Evolutionary conservation across 1,140 invertebrate genomes (phyloP).

Genomic region (Meloidogyne exigua): DNA sequence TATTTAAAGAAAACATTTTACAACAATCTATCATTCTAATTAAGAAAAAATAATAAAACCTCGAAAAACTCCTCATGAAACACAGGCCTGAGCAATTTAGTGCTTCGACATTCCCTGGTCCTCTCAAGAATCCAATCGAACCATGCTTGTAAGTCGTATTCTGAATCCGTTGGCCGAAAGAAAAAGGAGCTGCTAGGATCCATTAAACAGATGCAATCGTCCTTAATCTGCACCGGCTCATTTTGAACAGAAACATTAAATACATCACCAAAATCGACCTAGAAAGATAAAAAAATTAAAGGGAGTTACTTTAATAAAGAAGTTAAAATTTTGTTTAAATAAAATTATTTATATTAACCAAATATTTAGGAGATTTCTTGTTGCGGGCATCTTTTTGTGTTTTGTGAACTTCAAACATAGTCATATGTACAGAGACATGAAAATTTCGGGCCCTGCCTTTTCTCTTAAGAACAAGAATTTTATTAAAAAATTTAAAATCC

Average conservation of each 20-base stretch:
- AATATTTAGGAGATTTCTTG: constrained; percentile 27
- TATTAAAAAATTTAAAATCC: background rate
- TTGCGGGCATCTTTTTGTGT: constrained; percentile 29
- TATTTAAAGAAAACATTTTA: background rate
- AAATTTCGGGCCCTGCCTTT: constrained; percentile 25
- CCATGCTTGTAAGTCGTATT: constrained; percentile 31
- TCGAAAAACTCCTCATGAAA: constrained; percentile 40
- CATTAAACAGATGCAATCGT: constrained; percentile 34
- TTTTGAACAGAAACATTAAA: constrained; percentile 12
- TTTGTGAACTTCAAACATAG: constrained; percentile 35
- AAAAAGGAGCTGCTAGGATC: constrained; percentile 28
- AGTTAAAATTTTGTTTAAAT: no score
- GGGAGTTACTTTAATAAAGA: no score
- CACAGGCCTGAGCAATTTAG: constrained; percentile 29
- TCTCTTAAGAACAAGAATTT: constrained; percentile 4
- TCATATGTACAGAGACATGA: constrained; percentile 19
- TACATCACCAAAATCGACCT: background rate
- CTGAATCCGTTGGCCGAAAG: constrained; percentile 32
- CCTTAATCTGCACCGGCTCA: constrained; percentile 36
- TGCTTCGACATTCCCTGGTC: constrained; percentile 29
- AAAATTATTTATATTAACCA: constrained; percentile 25
- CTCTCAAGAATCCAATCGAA: constrained; percentile 37
- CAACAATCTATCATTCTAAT: background rate
- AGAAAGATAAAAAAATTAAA: constrained; percentile 18
- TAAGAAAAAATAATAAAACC: constrained; percentile 12